Evolutionary conservation across 2,888 invertebrate species (phyloP).

Genomic region (Papilio gigon): DNA sequence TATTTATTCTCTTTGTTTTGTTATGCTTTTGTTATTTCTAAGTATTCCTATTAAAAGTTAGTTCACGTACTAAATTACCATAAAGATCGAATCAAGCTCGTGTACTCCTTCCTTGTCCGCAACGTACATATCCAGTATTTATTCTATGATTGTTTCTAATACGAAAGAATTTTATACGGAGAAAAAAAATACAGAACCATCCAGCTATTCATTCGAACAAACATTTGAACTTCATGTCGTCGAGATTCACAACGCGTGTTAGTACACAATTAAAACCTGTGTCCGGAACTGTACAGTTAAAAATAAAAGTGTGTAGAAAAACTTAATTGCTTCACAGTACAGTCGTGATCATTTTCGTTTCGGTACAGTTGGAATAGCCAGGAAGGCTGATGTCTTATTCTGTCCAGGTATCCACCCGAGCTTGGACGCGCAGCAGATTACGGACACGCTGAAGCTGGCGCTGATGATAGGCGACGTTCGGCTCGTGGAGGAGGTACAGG

Average conservation of each 20-base stretch:
- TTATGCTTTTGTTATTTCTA: too few species aligned
- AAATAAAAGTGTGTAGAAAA: too few species aligned
- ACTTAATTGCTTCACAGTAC: too few species aligned
- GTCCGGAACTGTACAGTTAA: too few species aligned
- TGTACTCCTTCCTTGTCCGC: conserved; percentile 13
- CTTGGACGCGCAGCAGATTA: conserved; percentile 85
- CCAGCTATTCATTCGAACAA: too few species aligned
- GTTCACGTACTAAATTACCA: conserved; percentile 32
- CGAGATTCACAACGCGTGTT: too few species aligned
- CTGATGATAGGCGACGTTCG: conserved; percentile 93
- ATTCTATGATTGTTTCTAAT: neutral
- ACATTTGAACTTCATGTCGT: too few species aligned
- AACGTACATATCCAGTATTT: neutral
- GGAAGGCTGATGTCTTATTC: neutral
- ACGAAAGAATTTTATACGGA: too few species aligned
- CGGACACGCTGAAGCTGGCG: conserved; percentile 89
- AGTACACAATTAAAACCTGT: too few species aligned
- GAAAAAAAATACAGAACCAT: too few species aligned
- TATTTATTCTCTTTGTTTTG: neutral
- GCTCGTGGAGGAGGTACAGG: conserved; percentile 87
- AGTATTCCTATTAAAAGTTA: conserved; percentile 9
- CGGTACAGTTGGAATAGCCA: too few species aligned
- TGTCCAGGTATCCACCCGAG: conserved; percentile 83
- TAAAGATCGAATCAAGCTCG: conserved; percentile 19
- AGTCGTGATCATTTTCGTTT: too few species aligned